Percentiles rank a stretch among this genome's conserved stretches.
phyloP scores from a whole-genome alignment of 1,140 invertebrate genomes.

The Hestina assimilis region DNA sequence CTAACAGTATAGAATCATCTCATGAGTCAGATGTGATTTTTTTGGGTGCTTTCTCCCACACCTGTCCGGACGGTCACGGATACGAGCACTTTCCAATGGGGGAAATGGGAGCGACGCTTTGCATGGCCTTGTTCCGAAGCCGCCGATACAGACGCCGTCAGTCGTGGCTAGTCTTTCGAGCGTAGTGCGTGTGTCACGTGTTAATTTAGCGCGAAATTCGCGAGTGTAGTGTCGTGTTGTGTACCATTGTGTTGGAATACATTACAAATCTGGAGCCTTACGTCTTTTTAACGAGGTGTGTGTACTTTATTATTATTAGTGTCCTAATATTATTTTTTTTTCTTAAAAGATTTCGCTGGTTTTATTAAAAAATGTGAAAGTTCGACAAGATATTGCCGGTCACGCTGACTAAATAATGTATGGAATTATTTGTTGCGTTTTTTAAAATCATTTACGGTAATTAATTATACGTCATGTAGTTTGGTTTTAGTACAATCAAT shows the following conservation, averaged over 20 bases:
- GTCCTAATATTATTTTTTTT: conserved; percentile 10
- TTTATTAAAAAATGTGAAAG: conserved; percentile 60
- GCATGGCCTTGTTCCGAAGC: conserved; percentile 69
- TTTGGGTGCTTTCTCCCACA: conserved; percentile 75
- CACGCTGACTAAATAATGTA: conserved; percentile 27
- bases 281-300: conserved; percentile 53
- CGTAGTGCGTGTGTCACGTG: conserved; percentile 33
- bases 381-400: conserved; percentile 25
- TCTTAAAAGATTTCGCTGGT: conserved; percentile 28
- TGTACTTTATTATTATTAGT: conserved; percentile 34
- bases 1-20: conserved; percentile 44
- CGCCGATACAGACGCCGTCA: conserved; percentile 35
- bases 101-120: conserved; percentile 74
- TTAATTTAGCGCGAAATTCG: conserved; percentile 44
- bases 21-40: conserved; percentile 68
- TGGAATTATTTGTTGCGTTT: conserved; percentile 25
- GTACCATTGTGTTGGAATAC: conserved; percentile 35
- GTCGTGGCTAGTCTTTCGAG: conserved; percentile 43
- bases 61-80: conserved; percentile 66
- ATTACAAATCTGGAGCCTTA: conserved; percentile 65
- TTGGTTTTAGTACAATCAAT: conserved; percentile 4
- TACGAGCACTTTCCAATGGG: conserved; percentile 73
- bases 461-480: not conserved
- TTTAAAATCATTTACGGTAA: not conserved
- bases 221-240: conserved; percentile 52